Conservation (phyloP, 2,113 vertebrate genomes). For the Microtus pennsylvanicus region DNA sequence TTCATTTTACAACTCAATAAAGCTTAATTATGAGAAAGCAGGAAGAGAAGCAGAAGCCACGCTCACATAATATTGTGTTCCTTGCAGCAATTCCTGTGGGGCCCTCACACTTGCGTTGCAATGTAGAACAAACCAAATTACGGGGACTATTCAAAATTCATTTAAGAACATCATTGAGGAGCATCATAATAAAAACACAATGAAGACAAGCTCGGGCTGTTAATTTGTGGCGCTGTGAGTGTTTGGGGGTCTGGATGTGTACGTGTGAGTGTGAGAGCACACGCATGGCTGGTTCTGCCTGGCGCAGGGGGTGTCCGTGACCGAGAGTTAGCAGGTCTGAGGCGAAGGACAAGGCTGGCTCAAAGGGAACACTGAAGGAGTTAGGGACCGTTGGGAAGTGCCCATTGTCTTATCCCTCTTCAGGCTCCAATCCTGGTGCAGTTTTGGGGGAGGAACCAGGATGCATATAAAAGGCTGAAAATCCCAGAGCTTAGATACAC, state of each 20-base stretch:
- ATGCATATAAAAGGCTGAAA: neutral
- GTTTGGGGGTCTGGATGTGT: slow-evolving; percentile 83
- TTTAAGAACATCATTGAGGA: slow-evolving; percentile 90
- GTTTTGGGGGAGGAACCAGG: neutral
- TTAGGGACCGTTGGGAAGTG: neutral
- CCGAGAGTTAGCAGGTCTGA: neutral
- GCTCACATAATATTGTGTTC: slow-evolving; percentile 86
- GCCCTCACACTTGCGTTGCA: slow-evolving; percentile 79
- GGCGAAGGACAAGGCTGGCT: neutral
- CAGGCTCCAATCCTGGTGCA: neutral
- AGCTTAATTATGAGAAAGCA: slow-evolving; percentile 92
- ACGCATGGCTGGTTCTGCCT: slow-evolving; percentile 70
- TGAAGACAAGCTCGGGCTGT: slow-evolving; percentile 86
- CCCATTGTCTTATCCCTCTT: neutral
- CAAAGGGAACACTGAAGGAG: no score
- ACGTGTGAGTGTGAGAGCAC: accelerated
- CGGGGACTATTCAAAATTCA: slow-evolving; percentile 90
- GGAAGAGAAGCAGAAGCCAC: slow-evolving; percentile 87
- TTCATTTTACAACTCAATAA: slow-evolving; percentile 91
- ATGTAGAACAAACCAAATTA: slow-evolving; percentile 90
- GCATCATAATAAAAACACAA: slow-evolving; percentile 91
- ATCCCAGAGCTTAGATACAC: neutral
- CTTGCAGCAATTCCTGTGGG: slow-evolving; percentile 88
- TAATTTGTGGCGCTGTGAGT: slow-evolving; percentile 85
- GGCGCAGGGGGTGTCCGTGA: slow-evolving; percentile 76